These are phyloP conservation scores for Scophthalmus maximus DNA, from an alignment of 2,113 vertebrate genomes.

Conservation along the genomic window DNA sequence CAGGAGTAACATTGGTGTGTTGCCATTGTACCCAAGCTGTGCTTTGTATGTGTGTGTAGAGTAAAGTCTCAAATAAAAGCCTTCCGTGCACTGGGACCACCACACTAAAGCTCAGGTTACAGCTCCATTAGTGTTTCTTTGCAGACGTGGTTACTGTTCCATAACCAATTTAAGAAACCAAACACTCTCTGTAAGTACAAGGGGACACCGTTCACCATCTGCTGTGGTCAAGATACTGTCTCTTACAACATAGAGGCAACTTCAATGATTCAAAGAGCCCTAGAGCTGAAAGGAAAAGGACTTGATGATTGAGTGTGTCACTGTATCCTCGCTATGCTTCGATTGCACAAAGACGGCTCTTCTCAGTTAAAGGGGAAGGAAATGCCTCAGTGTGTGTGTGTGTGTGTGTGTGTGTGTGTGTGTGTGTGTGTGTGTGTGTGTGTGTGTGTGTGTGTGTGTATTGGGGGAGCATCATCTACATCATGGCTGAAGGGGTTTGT, in stretches of 20 bases:
- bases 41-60: slow-evolving; percentile 11
- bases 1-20: slow-evolving; percentile 6
- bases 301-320: slow-evolving; percentile 13
- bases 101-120: slow-evolving; percentile 64
- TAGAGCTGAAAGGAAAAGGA: slow-evolving; percentile 20
- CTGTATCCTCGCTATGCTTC: slow-evolving; percentile 33
- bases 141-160: slow-evolving; percentile 61
- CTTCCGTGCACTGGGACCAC: slow-evolving; percentile 44
- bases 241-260: neutral
- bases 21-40: slow-evolving; percentile 21
- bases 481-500: slow-evolving; percentile 33
- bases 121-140: slow-evolving; percentile 60
- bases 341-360: slow-evolving; percentile 53
- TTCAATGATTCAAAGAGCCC: slow-evolving; percentile 18
- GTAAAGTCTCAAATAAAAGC: slow-evolving; percentile 20
- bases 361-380: slow-evolving; percentile 73
- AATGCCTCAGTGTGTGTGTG: slow-evolving; percentile 53
- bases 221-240: slow-evolving; percentile 21
- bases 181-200: slow-evolving; percentile 44
- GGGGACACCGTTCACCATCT: slow-evolving; percentile 52
- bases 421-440: slow-evolving; percentile 18
- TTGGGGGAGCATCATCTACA: slow-evolving; percentile 33
- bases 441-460: slow-evolving; percentile 6
- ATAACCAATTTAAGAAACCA: slow-evolving; percentile 65
- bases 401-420: slow-evolving; percentile 8